Conservation (phyloP, 2,888 invertebrate species). For the Sthenelais limicola region DNA sequence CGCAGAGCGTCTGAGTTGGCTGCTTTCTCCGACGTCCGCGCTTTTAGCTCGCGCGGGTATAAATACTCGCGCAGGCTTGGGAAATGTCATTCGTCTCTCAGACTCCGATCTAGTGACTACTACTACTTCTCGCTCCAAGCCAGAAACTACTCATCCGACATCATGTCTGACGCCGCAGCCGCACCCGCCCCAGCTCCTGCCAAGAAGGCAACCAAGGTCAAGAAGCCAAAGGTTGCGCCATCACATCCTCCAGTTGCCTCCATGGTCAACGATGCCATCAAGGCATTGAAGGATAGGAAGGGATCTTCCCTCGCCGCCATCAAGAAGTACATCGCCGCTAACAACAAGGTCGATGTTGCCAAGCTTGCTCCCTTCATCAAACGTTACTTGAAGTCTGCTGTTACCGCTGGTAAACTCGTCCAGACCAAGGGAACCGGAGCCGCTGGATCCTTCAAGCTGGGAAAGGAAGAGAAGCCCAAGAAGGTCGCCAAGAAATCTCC, state of each 20-base stretch:
- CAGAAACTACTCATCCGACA: background rate
- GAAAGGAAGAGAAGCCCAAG: slow-evolving; percentile 29
- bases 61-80: too few species aligned
- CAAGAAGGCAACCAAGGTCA: slow-evolving; percentile 40
- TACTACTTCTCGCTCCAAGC: too few species aligned
- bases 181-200: slow-evolving; percentile 8
- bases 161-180: slow-evolving; percentile 40
- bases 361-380: slow-evolving; percentile 39
- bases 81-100: too few species aligned
- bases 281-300: slow-evolving; percentile 24
- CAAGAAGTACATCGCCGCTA: slow-evolving; percentile 42
- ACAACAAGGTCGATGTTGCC: slow-evolving; percentile 41
- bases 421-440: slow-evolving; percentile 42
- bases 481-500: background rate
- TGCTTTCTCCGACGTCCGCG: too few species aligned
- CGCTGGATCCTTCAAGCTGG: slow-evolving; percentile 38
- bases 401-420: slow-evolving; percentile 28
- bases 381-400: slow-evolving; percentile 35
- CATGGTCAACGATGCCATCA: slow-evolving; percentile 38
- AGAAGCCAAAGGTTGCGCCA: slow-evolving; percentile 31
- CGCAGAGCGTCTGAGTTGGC: too few species aligned
- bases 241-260: slow-evolving; percentile 33
- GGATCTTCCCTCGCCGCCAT: slow-evolving; percentile 41
- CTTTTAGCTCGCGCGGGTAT: too few species aligned
- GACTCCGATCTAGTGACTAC: too few species aligned